A percentile compares a stretch with the other conserved stretches of the same genome.
Conservation (phyloP, 2,797 vertebrate genomes). For the Limosa lapponica region DNA sequence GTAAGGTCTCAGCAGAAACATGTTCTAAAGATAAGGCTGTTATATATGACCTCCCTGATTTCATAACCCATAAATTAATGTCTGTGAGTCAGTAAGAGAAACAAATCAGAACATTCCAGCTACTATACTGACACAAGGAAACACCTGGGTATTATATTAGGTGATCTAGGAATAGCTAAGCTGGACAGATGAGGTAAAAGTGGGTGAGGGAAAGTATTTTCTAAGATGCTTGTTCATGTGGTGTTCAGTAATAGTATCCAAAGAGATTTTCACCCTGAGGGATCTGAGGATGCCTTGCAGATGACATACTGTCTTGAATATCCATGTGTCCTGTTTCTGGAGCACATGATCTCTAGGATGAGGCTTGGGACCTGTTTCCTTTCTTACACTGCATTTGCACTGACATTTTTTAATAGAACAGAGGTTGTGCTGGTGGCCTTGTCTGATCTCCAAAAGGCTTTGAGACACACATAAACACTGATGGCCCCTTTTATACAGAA, state of each 20-base stretch:
- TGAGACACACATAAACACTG: not conserved
- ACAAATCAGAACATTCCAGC: not conserved
- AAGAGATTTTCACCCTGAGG: slow-evolving; percentile 5
- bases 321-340: not conserved
- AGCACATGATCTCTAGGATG: not conserved
- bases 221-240: not conserved
- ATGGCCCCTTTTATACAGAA: not conserved
- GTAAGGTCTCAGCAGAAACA: not conserved
- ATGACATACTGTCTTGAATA: slow-evolving; percentile 29
- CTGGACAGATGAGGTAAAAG: not conserved
- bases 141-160: slow-evolving; percentile 5
- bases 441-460: not conserved
- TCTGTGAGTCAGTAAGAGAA: not conserved
- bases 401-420: not conserved
- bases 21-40: not conserved
- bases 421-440: not conserved
- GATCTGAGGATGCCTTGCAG: slow-evolving; percentile 16
- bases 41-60: not conserved
- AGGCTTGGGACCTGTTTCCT: not conserved
- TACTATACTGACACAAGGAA: not conserved
- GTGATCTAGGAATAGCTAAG: not conserved
- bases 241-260: not conserved
- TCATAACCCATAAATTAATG: not conserved
- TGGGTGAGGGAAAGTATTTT: not conserved
- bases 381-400: not conserved